Evolutionary conservation across 2,797 vertebrate species (phyloP).

Genomic region (Sebastes cheni): DNA sequence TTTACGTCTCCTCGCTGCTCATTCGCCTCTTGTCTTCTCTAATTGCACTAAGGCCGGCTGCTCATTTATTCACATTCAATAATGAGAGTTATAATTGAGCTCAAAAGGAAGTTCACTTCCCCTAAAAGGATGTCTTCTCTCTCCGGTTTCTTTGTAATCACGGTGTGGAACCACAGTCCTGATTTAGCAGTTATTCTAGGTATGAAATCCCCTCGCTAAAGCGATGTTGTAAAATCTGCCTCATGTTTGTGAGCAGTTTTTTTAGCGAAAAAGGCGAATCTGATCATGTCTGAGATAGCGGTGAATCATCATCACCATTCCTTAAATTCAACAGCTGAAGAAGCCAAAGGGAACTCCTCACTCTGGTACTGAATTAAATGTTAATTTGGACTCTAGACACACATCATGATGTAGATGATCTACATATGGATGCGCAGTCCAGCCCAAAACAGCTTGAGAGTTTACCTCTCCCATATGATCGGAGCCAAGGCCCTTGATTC

Average conservation of each 20-base stretch:
- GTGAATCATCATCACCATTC: constrained; percentile 8
- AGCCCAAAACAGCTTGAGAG: not conserved
- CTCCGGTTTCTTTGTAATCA: constrained; percentile 5
- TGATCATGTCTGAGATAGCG: not conserved
- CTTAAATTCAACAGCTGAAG: constrained; percentile 5
- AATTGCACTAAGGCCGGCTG: constrained; percentile 49
- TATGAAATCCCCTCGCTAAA: not conserved
- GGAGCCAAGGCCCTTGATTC: not conserved
- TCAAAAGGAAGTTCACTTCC: constrained; percentile 34
- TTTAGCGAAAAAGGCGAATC: not conserved
- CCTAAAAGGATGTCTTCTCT: constrained; percentile 16
- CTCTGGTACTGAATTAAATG: not conserved
- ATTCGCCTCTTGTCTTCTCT: constrained; percentile 41
- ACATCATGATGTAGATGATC: not conserved
- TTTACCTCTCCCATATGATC: constrained; percentile 14
- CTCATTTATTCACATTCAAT: constrained; percentile 55
- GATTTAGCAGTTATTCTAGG: not conserved
- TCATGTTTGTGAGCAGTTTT: not conserved
- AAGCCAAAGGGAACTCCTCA: not conserved
- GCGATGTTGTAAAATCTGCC: not conserved
- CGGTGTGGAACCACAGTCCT: not conserved
- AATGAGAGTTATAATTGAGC: constrained; percentile 61
- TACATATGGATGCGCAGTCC: not conserved
- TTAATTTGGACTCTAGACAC: constrained; percentile 2
- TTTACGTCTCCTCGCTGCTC: constrained; percentile 38